Conservation (phyloP, 2,113 vertebrate species). For the Osmerus eperlanus region DNA sequence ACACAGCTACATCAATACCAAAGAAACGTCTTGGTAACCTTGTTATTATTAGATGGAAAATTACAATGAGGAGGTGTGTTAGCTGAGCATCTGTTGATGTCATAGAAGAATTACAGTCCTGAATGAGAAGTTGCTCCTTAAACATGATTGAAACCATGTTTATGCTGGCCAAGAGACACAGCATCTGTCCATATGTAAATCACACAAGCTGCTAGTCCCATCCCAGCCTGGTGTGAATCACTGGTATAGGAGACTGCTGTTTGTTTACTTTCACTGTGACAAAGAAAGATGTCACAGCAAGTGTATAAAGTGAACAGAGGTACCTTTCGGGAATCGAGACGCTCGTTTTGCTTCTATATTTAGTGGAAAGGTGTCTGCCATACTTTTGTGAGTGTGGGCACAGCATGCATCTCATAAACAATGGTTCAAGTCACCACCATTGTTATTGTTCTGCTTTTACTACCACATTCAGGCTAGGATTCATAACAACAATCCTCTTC, state of each 20-base stretch:
- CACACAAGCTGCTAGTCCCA: not conserved
- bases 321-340: not conserved
- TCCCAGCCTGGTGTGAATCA: slow-evolving; percentile 17
- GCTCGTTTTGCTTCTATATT: not conserved
- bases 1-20: not conserved
- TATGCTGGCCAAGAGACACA: slow-evolving; percentile 28
- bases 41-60: not conserved
- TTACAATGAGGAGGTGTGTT: slow-evolving; percentile 16
- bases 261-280: not conserved
- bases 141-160: slow-evolving; percentile 45
- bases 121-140: slow-evolving; percentile 39
- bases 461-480: too few species aligned
- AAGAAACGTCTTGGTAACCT: slow-evolving; percentile 3
- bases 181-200: slow-evolving; percentile 56
- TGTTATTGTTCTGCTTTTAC: too few species aligned
- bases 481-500: too few species aligned
- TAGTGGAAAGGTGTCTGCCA: too few species aligned
- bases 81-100: slow-evolving; percentile 54
- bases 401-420: too few species aligned
- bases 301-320: not conserved
- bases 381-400: too few species aligned
- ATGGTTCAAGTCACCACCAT: too few species aligned
- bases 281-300: not conserved
- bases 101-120: slow-evolving; percentile 35
- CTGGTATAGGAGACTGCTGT: slow-evolving; percentile 18